Percentiles rank a stretch among this genome's conserved stretches.
Conservation (phyloP, 2,888 invertebrate species). For the Ashinkailepas kermadecensis region DNA sequence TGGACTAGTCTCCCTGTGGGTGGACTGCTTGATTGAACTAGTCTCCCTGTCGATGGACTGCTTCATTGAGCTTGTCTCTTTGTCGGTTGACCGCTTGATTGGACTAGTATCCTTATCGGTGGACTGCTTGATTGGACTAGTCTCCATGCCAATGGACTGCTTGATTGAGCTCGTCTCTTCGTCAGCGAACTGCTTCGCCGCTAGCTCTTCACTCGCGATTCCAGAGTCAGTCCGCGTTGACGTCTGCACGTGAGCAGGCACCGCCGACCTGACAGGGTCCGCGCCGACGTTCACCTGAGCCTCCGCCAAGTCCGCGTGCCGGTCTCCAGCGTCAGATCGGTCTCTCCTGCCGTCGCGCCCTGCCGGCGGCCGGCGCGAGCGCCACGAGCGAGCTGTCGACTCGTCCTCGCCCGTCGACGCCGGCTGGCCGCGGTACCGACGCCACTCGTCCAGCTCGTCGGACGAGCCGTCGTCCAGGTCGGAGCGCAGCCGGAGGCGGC, state of each 20-base stretch:
- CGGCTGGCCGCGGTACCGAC: neutral
- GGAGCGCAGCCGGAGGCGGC: neutral
- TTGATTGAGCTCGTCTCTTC: neutral
- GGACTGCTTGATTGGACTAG: too few relatives aligned
- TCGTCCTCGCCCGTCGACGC: neutral
- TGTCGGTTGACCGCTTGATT: too few relatives aligned
- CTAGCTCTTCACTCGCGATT: neutral
- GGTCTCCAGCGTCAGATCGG: neutral
- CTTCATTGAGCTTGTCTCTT: too few relatives aligned
- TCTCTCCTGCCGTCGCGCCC: neutral
- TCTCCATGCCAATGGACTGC: too few relatives aligned
- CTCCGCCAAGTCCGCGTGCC: neutral
- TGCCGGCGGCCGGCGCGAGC: neutral
- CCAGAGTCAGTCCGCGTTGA: neutral
- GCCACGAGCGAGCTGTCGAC: neutral
- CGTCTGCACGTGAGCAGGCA: neutral
- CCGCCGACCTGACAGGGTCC: neutral
- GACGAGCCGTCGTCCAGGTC: neutral
- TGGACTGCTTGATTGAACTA: too few relatives aligned
- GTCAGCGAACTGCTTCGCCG: neutral
- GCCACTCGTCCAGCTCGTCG: conserved; percentile 3
- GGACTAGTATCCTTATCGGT: too few relatives aligned
- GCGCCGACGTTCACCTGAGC: neutral
- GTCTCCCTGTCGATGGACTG: too few relatives aligned
- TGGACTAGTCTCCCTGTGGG: too few relatives aligned